Base-by-base conservation (phyloP, 2,888 invertebrate genomes). In the Drosophila fulvimacula region DNA sequence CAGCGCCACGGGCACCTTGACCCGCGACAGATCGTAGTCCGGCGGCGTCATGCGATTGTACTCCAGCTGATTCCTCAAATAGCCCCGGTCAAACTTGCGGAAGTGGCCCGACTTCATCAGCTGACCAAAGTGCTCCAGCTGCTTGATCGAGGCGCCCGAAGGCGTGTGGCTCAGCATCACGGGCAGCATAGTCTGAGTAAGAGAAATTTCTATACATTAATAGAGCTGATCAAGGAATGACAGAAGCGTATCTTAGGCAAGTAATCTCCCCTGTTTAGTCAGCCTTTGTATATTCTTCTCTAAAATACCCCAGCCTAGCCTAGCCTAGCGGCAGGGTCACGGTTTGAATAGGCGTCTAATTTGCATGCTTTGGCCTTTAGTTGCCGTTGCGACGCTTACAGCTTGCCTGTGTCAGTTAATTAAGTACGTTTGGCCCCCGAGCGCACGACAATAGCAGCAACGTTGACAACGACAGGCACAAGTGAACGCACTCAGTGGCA, bases 1-100 rank as follows among this genome's bases (percentile, higher is more conserved):
- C 11, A 95, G 88, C 2, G 93, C 93, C 38, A 94, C 93, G 0
- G 94, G 94, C 19, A 93, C 93, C 67, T 92, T 93, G 11, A 94
- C 92, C 38, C 93, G 93, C 17, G 91, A 90, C 15, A 95, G 85
- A 79, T 94, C 93, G 76, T 95, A 95, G 15, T 92, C 89, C 1
- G 94, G 94, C 39, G 95, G 94, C 0, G 83, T 89, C 48, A 90
- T 81, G 44, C 91, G 90, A 53, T 94, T 93, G 80, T 95, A 95
- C 57, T 91, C 91, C 59, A 89, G 73, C 62, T 93, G 82, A 82
- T 95, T 95, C 36, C 91, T 87, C 19, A 91, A 85, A 68, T 87
- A 87, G 11, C 93, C 93, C 55, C 92, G 92, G 84, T 93, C 93
- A 59, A 92, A 93, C 77, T 93, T 91, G n/a, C 92, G 90, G 80